Percentiles rank a stretch among this genome's conserved stretches.
These are phyloP conservation scores for Clupea harengus DNA, from an alignment of 2,113 vertebrate species.

Conservation along the genomic window DNA sequence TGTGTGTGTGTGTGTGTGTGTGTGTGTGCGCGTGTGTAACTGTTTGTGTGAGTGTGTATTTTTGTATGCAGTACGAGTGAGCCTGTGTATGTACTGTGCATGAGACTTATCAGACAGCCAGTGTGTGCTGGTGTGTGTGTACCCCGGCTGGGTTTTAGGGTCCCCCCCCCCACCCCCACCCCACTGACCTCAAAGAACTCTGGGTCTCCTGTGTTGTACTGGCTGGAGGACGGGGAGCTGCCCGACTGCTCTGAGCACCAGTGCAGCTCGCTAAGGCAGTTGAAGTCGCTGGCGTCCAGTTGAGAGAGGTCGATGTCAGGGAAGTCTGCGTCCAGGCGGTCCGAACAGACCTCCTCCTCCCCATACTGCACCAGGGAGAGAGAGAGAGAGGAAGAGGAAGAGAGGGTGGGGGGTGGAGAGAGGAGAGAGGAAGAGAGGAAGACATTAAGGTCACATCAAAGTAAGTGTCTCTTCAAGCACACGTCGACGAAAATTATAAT, in stretches of 20 bases:
- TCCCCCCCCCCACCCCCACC: too few relatives aligned
- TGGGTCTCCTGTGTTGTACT: conserved; percentile 81
- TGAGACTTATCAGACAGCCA: not conserved
- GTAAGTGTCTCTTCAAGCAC: conserved; percentile 41
- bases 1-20: not conserved
- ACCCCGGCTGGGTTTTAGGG: not conserved
- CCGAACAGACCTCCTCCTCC: conserved; percentile 84
- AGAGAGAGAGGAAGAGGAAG: conserved; percentile 45
- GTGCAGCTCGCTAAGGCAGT: conserved; percentile 89
- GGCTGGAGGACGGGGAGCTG: conserved; percentile 77
- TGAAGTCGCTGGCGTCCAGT: conserved; percentile 89
- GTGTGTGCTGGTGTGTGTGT: not conserved
- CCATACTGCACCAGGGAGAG: conserved; percentile 73
- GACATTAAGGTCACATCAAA: conserved; percentile 46
- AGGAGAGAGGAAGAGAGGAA: conserved; percentile 30
- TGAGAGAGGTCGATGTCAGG: conserved; percentile 96
- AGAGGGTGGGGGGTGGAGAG: conserved; percentile 29
- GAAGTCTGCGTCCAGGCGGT: conserved; percentile 90
- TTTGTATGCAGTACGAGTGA: too few relatives aligned
- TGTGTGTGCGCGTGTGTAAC: too few relatives aligned
- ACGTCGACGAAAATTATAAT: not conserved
- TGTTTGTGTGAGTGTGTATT: too few relatives aligned
- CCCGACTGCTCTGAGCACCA: conserved; percentile 86
- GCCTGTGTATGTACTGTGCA: too few relatives aligned
- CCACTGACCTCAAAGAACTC: conserved; percentile 89